Evolutionary conservation across 2,888 invertebrate genomes (phyloP).

Genomic region (Metallyticus violacea): DNA sequence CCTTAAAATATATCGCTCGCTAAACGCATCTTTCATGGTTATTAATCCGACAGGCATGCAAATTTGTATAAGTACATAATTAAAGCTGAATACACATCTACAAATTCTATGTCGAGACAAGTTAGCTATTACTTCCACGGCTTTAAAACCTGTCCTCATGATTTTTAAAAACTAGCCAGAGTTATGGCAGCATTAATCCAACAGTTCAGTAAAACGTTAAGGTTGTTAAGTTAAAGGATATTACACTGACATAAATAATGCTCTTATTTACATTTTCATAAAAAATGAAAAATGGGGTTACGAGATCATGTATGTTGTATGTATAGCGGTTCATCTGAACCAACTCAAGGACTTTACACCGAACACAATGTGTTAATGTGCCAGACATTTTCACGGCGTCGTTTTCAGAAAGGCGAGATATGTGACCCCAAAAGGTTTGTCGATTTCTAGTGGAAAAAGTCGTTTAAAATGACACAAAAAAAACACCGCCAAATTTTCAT

Average conservation of each 20-base stretch:
- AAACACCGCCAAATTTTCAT: no score
- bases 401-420: no score
- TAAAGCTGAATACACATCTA: neutral
- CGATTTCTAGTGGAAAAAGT: no score
- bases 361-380: neutral
- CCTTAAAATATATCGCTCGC: no score
- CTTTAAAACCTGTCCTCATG: neutral
- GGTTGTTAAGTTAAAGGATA: neutral
- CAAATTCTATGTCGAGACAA: neutral
- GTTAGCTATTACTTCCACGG: neutral
- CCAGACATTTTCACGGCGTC: neutral
- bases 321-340: neutral
- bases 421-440: no score
- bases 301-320: neutral
- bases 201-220: no score
- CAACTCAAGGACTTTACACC: neutral
- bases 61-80: neutral
- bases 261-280: neutral
- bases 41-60: neutral
- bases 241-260: neutral
- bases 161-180: neutral
- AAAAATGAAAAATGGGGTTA: neutral
- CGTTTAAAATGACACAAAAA: no score
- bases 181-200: neutral
- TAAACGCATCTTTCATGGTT: neutral